These are phyloP conservation scores for Dicaeum eximium DNA, from an alignment of 2,113 vertebrate species.

Conservation along the genomic window DNA sequence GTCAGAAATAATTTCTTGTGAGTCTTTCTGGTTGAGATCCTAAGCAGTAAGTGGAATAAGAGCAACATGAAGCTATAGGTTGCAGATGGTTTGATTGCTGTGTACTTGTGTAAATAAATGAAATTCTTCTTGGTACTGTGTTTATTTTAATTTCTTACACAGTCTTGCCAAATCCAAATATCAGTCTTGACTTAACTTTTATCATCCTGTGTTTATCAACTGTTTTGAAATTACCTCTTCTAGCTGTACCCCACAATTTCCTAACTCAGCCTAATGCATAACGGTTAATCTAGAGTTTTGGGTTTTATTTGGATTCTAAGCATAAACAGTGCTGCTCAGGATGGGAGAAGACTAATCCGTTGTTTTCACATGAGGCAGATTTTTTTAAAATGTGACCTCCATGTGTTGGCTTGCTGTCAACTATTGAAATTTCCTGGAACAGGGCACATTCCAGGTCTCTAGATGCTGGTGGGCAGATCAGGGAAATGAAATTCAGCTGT, in stretches of 20 bases:
- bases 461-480: constrained; percentile 43
- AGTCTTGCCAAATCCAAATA: neutral
- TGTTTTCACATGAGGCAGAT: constrained; percentile 18
- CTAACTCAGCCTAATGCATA: neutral
- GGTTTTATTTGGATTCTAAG: constrained; percentile 21
- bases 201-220: neutral
- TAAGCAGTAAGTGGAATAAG: neutral
- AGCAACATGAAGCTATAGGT: neutral
- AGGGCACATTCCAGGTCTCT: constrained; percentile 43
- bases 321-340: neutral
- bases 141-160: neutral
- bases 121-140: neutral
- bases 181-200: neutral
- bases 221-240: constrained; percentile 10
- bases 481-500: constrained; percentile 41
- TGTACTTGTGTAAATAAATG: neutral
- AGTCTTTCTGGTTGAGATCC: neutral
- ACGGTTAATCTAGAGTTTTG: neutral
- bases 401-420: constrained; percentile 28
- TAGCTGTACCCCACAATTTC: neutral
- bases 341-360: constrained; percentile 6
- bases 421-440: constrained; percentile 52
- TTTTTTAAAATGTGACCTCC: constrained; percentile 46
- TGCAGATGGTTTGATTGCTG: neutral
- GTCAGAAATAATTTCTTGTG: neutral